Percentiles rank a stretch among this genome's conserved stretches.
Conservation (phyloP, 2,888 invertebrate species). For the Cataglyphis cursor region DNA sequence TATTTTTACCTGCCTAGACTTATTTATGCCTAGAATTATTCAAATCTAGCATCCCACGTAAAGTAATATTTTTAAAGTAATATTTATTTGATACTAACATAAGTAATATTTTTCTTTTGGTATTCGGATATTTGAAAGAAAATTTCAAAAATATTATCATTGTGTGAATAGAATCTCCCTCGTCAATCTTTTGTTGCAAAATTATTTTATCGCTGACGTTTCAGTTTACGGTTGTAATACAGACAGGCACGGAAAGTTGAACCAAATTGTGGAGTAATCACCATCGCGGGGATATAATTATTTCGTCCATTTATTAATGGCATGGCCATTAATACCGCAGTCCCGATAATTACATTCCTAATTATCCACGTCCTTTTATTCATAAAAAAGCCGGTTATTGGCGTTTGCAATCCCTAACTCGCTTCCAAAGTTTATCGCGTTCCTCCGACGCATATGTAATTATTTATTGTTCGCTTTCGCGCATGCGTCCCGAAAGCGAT, state of each 20-base stretch:
- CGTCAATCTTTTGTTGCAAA: background rate
- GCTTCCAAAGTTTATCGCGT: background rate
- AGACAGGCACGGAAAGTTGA: background rate
- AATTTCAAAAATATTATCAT: background rate
- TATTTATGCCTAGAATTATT: no score
- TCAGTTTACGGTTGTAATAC: background rate
- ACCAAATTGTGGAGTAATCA: background rate
- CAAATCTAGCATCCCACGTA: no score
- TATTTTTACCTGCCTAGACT: background rate
- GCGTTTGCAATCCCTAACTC: background rate
- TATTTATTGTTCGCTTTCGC: background rate
- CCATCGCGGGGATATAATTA: background rate
- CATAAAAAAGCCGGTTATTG: conserved; percentile 2
- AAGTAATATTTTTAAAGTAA: background rate
- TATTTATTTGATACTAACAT: background rate
- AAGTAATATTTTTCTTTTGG: background rate
- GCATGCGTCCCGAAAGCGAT: background rate
- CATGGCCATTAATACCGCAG: background rate
- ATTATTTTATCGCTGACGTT: background rate
- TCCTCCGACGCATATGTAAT: conserved; percentile 5
- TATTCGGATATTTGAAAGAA: background rate
- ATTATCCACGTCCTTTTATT: background rate
- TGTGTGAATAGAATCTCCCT: background rate
- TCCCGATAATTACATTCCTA: background rate
- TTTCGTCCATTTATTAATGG: conserved; percentile 22